These are phyloP conservation scores for Lethrus apterus DNA, from an alignment of 1,140 invertebrate species.

Conservation along the genomic window DNA sequence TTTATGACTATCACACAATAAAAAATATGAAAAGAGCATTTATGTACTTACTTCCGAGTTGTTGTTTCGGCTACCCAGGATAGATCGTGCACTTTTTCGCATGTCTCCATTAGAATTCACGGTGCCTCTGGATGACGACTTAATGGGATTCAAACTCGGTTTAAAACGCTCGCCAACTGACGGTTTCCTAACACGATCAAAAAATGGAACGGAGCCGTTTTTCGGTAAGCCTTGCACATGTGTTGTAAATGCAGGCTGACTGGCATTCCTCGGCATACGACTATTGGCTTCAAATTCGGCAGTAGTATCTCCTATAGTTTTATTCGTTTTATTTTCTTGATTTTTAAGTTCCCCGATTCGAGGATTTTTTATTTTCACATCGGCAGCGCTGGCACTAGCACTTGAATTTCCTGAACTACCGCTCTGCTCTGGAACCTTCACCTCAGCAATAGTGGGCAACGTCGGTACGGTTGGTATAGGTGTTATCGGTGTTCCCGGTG, in stretches of 20 bases:
- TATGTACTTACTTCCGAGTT: conserved; percentile 45
- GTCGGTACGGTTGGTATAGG: conserved; percentile 73
- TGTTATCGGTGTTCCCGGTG: conserved; percentile 58
- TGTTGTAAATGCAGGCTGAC: conserved; percentile 75
- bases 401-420: conserved; percentile 33
- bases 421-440: conserved; percentile 61
- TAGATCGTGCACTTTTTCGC: conserved; percentile 48
- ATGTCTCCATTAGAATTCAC: conserved; percentile 47
- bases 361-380: conserved; percentile 32
- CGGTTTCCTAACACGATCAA: conserved; percentile 73
- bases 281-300: conserved; percentile 38
- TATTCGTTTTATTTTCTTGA: conserved; percentile 22
- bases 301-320: conserved; percentile 33
- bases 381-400: conserved; percentile 26
- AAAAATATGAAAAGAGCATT: neutral
- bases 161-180: conserved; percentile 70
- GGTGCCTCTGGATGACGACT: conserved; percentile 57
- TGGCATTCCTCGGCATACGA: conserved; percentile 69
- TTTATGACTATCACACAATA: too few species aligned
- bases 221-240: conserved; percentile 71
- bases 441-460: conserved; percentile 80
- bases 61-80: conserved; percentile 52
- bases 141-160: conserved; percentile 69
- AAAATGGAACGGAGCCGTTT: conserved; percentile 81
- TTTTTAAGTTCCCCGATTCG: conserved; percentile 41